Evolutionary conservation across 2,797 vertebrate genomes (phyloP).

Genomic region (Nyctalus aviator): DNA sequence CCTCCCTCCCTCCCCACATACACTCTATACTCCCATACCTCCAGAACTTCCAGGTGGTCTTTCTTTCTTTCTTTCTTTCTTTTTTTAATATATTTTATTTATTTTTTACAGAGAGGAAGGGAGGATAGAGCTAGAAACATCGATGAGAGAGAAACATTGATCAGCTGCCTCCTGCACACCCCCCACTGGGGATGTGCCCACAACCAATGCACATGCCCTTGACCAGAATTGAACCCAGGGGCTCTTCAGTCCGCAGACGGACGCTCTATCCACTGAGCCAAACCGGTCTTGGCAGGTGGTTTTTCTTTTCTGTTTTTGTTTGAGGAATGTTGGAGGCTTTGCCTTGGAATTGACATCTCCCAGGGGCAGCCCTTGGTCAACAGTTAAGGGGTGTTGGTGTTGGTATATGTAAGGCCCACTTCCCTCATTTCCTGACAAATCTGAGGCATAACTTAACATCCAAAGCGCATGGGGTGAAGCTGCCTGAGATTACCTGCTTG

Average conservation of each 20-base stretch:
- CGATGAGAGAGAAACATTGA: too few species aligned
- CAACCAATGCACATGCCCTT: too few species aligned
- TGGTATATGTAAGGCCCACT: neutral
- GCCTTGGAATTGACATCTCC: neutral
- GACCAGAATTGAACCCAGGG: too few species aligned
- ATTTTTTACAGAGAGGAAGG: too few species aligned
- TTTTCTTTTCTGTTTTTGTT: neutral
- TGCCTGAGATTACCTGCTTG: neutral
- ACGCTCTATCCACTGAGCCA: too few species aligned
- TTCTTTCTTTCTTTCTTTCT: neutral
- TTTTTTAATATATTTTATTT: too few species aligned
- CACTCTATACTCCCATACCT: neutral
- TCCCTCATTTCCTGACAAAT: conserved; percentile 19
- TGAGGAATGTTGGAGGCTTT: neutral
- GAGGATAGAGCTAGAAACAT: too few species aligned
- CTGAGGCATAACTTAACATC: neutral
- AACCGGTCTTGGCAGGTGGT: neutral
- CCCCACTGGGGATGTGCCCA: too few species aligned
- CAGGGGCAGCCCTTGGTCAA: neutral
- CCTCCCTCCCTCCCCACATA: fast-evolving
- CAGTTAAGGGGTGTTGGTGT: neutral
- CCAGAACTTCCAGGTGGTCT: neutral
- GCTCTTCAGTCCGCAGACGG: too few species aligned
- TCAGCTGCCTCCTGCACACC: too few species aligned
- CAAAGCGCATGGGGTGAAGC: neutral